A percentile compares a stretch with the other conserved stretches of the same genome.
Conservation (phyloP, 2,113 vertebrate species). For the Leptodactylus fuscus region DNA sequence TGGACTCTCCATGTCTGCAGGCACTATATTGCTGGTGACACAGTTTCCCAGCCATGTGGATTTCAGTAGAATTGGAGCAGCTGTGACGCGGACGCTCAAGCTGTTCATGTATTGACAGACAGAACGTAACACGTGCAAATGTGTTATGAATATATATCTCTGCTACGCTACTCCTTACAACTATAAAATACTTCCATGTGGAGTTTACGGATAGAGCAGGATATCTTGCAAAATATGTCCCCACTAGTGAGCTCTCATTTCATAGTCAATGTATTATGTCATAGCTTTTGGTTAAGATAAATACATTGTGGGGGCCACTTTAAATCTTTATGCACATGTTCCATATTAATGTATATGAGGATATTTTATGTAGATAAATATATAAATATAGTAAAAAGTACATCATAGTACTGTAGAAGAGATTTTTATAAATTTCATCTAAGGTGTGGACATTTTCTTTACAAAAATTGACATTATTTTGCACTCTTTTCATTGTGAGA, state of each 20-base stretch:
- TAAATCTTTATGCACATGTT: too few species aligned
- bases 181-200: neutral
- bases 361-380: too few species aligned
- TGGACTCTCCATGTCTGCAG: slow-evolving; percentile 18
- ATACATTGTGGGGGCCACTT: too few species aligned
- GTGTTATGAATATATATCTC: slow-evolving; percentile 26
- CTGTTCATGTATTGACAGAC: slow-evolving; percentile 47
- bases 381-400: too few species aligned
- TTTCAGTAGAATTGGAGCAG: slow-evolving; percentile 38
- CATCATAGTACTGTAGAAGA: too few species aligned
- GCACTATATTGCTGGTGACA: slow-evolving; percentile 7
- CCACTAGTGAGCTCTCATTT: neutral
- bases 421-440: too few species aligned
- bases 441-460: too few species aligned
- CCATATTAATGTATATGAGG: too few species aligned
- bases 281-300: too few species aligned
- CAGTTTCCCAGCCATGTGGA: slow-evolving; percentile 25
- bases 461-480: too few species aligned
- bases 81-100: slow-evolving; percentile 43
- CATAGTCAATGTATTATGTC: too few species aligned
- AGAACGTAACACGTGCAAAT: slow-evolving; percentile 1
- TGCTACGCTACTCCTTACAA: neutral
- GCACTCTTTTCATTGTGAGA: too few species aligned
- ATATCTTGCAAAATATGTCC: neutral
- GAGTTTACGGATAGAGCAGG: neutral